Conservation (phyloP, 2,797 vertebrate species). For the Xenopus petersii region DNA sequence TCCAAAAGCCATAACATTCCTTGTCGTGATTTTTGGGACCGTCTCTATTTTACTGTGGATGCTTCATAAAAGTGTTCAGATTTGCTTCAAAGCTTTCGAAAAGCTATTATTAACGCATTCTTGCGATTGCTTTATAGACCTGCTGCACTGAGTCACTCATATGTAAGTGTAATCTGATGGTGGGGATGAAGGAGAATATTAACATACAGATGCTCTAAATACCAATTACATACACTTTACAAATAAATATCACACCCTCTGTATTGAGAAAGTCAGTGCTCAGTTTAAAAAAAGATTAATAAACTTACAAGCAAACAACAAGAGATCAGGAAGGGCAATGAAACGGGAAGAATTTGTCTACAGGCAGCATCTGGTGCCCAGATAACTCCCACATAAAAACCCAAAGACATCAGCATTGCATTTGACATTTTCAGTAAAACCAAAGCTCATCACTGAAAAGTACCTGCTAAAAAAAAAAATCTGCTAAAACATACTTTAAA, state of each 20-base stretch:
- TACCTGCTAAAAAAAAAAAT: too few relatives aligned
- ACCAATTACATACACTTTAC: not conserved
- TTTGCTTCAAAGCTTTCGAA: conserved; percentile 25
- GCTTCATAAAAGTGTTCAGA: conserved; percentile 8
- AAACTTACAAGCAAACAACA: conserved; percentile 12
- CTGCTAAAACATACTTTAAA: too few relatives aligned
- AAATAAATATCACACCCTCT: not conserved
- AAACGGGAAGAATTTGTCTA: conserved; percentile 37
- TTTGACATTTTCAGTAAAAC: too few relatives aligned
- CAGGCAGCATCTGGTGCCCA: conserved; percentile 46
- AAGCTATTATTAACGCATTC: conserved; percentile 37
- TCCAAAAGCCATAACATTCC: conserved; percentile 17
- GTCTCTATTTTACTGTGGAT: conserved; percentile 1
- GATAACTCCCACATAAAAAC: conserved; percentile 25
- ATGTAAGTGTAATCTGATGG: not conserved
- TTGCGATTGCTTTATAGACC: conserved; percentile 21
- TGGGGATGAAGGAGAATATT: not conserved
- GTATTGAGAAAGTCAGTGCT: not conserved
- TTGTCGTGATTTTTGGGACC: conserved; percentile 7
- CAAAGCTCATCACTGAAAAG: too few relatives aligned
- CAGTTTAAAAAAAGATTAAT: not conserved
- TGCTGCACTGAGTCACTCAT: not conserved
- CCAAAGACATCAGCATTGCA: not conserved
- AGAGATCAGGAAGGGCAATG: conserved; percentile 31
- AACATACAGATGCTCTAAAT: conserved; percentile 1